Evolutionary conservation across 1,140 invertebrate genomes (phyloP).

Genomic region (Bombus soroeensis): DNA sequence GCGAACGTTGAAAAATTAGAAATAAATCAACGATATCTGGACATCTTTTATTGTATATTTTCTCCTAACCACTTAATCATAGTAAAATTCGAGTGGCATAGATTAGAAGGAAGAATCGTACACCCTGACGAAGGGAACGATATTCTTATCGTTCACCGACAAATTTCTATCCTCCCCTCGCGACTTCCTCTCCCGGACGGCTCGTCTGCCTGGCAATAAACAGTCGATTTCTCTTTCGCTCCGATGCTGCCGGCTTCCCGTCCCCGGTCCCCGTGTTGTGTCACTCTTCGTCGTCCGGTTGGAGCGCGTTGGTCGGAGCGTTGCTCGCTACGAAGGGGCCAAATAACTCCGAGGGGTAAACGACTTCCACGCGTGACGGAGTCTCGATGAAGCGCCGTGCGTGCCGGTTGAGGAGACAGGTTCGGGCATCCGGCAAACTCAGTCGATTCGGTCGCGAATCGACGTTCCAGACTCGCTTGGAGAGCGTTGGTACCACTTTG

Average conservation of each 20-base stretch:
- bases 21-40: no score
- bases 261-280: conserved; percentile 19
- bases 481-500: not conserved
- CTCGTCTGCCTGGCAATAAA: conserved; percentile 27
- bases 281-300: conserved; percentile 43
- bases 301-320: conserved; percentile 42
- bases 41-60: not conserved
- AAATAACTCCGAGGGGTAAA: conserved; percentile 74
- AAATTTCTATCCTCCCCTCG: conserved; percentile 20
- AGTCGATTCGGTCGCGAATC: conserved; percentile 38
- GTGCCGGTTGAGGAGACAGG: conserved; percentile 54
- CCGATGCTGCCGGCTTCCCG: not conserved
- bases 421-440: conserved; percentile 54
- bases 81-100: no score
- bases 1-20: not conserved
- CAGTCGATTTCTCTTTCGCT: conserved; percentile 25
- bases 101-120: not conserved
- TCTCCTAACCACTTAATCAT: no score
- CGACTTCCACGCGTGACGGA: conserved; percentile 69
- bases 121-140: not conserved
- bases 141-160: not conserved
- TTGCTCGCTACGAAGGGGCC: conserved; percentile 62
- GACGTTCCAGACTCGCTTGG: conserved; percentile 9
- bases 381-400: conserved; percentile 53
- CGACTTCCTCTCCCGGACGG: conserved; percentile 14